Evolutionary conservation across 2,797 vertebrate genomes (phyloP).

Genomic region (Urocyon cinereoargenteus): DNA sequence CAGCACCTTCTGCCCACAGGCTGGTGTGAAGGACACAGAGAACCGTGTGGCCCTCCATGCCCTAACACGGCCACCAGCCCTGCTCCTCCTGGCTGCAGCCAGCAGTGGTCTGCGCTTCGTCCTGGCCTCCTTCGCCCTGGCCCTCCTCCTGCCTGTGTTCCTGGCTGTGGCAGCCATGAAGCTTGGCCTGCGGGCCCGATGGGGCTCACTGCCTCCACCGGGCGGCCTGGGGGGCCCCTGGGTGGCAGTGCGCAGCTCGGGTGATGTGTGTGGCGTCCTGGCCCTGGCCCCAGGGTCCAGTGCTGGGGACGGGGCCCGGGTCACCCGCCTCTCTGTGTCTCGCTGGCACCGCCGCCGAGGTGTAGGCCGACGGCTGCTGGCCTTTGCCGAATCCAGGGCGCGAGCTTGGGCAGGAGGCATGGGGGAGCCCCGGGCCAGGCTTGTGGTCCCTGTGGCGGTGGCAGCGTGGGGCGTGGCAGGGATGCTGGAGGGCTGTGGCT

Average conservation of each 20-base stretch:
- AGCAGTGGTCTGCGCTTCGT: slow-evolving; percentile 93
- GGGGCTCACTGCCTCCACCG: slow-evolving; percentile 86
- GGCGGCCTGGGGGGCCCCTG: slow-evolving; percentile 87
- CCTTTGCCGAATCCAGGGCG: slow-evolving; percentile 90
- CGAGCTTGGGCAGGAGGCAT: slow-evolving; percentile 88
- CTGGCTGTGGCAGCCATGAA: slow-evolving; percentile 92
- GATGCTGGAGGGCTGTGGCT: slow-evolving; percentile 93
- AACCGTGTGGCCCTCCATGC: slow-evolving; percentile 94
- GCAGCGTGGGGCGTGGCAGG: slow-evolving; percentile 90
- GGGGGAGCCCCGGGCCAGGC: slow-evolving; percentile 85
- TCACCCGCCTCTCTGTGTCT: slow-evolving; percentile 90
- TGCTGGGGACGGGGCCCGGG: slow-evolving; percentile 85
- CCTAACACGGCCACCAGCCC: slow-evolving; percentile 92
- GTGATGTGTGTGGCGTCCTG: slow-evolving; percentile 92
- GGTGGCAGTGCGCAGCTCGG: slow-evolving; percentile 91
- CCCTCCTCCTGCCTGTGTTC: slow-evolving; percentile 92
- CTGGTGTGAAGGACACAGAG: slow-evolving; percentile 93
- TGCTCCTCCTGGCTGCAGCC: slow-evolving; percentile 92
- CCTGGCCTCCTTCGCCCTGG: slow-evolving; percentile 93
- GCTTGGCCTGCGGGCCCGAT: slow-evolving; percentile 88
- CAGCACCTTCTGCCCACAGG: slow-evolving; percentile 84
- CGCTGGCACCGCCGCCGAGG: slow-evolving; percentile 93
- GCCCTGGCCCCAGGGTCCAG: slow-evolving; percentile 87
- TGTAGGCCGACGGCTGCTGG: slow-evolving; percentile 90
- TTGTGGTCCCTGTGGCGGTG: slow-evolving; percentile 90